Base-by-base conservation (phyloP, 2,113 vertebrate species). In the Argyrosomus japonicus region DNA sequence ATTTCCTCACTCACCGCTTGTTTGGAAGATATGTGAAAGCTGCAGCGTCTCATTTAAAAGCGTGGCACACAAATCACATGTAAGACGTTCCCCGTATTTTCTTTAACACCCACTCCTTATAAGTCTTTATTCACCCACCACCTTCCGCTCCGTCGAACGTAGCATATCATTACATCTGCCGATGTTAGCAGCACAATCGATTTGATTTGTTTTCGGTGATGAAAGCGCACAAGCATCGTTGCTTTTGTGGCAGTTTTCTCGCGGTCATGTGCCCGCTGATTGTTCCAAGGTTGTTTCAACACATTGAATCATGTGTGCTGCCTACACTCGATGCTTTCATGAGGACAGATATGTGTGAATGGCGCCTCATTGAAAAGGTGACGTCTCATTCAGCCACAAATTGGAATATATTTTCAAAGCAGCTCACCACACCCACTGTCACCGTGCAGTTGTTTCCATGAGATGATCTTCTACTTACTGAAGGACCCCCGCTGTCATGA, bases 401-500 rank as follows among this genome's bases (percentile, higher is more conserved):
- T 23, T 21, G 2, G 1, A 23, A 77, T 29, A 57, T n/a, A 18
- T 74, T 83, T 78, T 68, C 29, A 54, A 67, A 78, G 67, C 57
- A 5, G 1, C 25, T 75, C 77, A 25, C 58, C 68, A 71, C 61
- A 77, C 77, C 74, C 5, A 11, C 81, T 21, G 36, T 75, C 77
- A 81, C 91, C 72, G 87, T 79, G 77, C 4, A 14, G 0, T 61
- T 71, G 61, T 76, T 81, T 73, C 70, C 60, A 32, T 47, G 29
- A 75, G 68, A 72, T 69, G 36, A 83, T 89, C 18, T 75, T 79
- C 78, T 65, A 40, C 73, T 68, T 67, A 61, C 60, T 51, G 32
- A 68, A 72, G 43, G 29, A 51, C 64, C 50, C 56, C 68, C 58
- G 90, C 72, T 93, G 90, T 89, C 93, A 93, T 93, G 93, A 91